Evolutionary conservation across 2,888 invertebrate genomes (phyloP).

Genomic region (Darwinula stevensoni): DNA sequence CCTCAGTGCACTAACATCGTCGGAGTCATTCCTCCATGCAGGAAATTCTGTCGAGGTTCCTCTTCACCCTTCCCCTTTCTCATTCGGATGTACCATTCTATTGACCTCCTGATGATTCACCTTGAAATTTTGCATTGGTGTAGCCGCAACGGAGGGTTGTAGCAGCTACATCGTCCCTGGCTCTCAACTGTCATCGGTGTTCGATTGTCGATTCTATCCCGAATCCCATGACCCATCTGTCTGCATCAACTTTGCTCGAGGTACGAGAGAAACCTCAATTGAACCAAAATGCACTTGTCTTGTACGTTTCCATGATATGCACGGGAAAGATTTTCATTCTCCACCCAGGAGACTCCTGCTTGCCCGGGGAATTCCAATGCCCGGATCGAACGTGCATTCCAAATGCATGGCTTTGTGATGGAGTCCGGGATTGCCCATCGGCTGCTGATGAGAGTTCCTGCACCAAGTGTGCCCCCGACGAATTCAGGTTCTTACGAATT

Average conservation of each 20-base stretch:
- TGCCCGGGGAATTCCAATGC: slow-evolving; percentile 10
- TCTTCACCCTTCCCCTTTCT: too few relatives aligned
- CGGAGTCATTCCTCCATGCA: slow-evolving; percentile 28
- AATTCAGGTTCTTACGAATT: slow-evolving; percentile 8
- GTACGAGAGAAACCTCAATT: too few relatives aligned
- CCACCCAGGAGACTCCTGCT: too few relatives aligned
- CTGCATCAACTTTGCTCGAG: slow-evolving; percentile 24
- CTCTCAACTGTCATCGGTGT: slow-evolving; percentile 22
- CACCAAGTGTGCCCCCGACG: slow-evolving; percentile 6
- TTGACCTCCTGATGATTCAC: too few relatives aligned
- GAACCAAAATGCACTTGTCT: too few relatives aligned
- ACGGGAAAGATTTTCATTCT: too few relatives aligned
- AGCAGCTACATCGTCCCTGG: slow-evolving; percentile 27
- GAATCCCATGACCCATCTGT: slow-evolving; percentile 20
- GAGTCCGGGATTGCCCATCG: slow-evolving; percentile 7
- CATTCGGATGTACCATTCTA: too few relatives aligned
- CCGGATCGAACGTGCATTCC: slow-evolving; percentile 10
- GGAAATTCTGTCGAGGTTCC: slow-evolving; percentile 32
- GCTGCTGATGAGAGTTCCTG: slow-evolving; percentile 7
- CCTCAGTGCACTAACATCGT: slow-evolving; percentile 32
- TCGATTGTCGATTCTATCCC: slow-evolving; percentile 29
- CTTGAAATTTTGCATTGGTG: slow-evolving; percentile 11
- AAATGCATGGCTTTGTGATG: slow-evolving; percentile 9
- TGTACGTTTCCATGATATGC: too few relatives aligned
- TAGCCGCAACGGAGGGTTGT: slow-evolving; percentile 30